These are phyloP conservation scores for Leuctra nigra DNA, from an alignment of 2,888 invertebrate species.

Conservation along the genomic window DNA sequence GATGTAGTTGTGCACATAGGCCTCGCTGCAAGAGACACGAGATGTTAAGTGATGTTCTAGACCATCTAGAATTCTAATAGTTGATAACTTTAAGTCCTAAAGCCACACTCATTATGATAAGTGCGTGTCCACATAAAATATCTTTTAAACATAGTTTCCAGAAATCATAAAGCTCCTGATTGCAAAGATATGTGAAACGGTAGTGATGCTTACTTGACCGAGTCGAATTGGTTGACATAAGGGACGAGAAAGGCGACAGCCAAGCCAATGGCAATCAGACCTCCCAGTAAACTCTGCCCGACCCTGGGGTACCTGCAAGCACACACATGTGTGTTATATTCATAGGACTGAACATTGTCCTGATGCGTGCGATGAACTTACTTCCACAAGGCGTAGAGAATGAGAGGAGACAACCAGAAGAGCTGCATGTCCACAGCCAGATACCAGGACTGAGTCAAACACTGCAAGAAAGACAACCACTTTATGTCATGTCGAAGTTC, in stretches of 20 bases:
- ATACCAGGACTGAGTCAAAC: slow-evolving; percentile 52
- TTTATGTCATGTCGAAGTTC: too few relatives aligned
- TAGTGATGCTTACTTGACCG: too few relatives aligned
- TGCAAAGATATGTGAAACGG: too few relatives aligned
- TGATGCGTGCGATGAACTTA: too few relatives aligned
- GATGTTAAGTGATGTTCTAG: too few relatives aligned
- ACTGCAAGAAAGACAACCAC: slow-evolving; percentile 38
- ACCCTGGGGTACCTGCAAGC: slow-evolving; percentile 34
- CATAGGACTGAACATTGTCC: too few relatives aligned
- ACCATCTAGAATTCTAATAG: too few relatives aligned
- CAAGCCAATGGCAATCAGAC: slow-evolving; percentile 35
- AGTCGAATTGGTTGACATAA: slow-evolving; percentile 37
- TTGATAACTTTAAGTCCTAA: too few relatives aligned
- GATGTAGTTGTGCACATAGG: background rate
- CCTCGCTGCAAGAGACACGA: background rate
- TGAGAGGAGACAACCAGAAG: slow-evolving; percentile 48
- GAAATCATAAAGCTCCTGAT: too few relatives aligned
- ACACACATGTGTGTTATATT: background rate
- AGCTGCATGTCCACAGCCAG: slow-evolving; percentile 52
- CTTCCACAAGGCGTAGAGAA: slow-evolving; percentile 45
- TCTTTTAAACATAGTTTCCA: too few relatives aligned
- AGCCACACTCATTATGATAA: too few relatives aligned
- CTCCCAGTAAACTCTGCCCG: slow-evolving; percentile 35
- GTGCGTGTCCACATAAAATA: too few relatives aligned
- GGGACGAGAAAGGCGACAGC: slow-evolving; percentile 37